These are phyloP conservation scores for Danio tinwini DNA, from an alignment of 2,797 vertebrate genomes.

Conservation along the genomic window DNA sequence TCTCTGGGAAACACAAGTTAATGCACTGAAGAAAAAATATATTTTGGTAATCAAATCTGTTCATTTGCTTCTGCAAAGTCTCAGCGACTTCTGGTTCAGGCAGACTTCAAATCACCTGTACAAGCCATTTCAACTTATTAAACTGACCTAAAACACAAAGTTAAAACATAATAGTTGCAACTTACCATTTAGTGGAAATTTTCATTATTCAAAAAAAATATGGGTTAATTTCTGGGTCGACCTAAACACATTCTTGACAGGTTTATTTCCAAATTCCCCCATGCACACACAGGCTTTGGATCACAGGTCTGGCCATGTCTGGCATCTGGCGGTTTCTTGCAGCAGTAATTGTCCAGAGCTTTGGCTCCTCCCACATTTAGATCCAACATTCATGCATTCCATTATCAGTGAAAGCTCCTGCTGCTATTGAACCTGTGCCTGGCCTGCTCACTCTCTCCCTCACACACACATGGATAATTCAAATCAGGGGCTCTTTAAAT, in stretches of 20 bases:
- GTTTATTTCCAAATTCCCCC: background rate
- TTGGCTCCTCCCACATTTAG: slow-evolving; percentile 56
- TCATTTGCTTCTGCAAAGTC: too few relatives aligned
- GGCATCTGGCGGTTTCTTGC: slow-evolving; percentile 53
- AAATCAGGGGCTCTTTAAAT: slow-evolving; percentile 48
- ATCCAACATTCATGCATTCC: slow-evolving; percentile 52
- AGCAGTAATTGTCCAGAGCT: slow-evolving; percentile 54
- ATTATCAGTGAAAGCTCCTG: slow-evolving; percentile 55
- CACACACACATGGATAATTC: slow-evolving; percentile 56
- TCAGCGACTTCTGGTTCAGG: too few relatives aligned
- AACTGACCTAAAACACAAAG: too few relatives aligned
- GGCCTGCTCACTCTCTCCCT: background rate
- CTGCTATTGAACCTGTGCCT: slow-evolving; percentile 29
- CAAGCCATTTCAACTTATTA: too few relatives aligned
- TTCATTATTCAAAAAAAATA: too few relatives aligned
- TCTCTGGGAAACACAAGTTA: too few relatives aligned
- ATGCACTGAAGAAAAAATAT: too few relatives aligned
- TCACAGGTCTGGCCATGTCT: slow-evolving; percentile 33
- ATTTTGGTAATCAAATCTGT: too few relatives aligned
- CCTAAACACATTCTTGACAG: background rate
- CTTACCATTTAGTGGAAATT: too few relatives aligned
- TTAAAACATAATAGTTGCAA: too few relatives aligned
- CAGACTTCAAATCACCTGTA: too few relatives aligned
- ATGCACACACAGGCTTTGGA: slow-evolving; percentile 22
- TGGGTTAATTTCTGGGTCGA: too few relatives aligned